Evolutionary conservation across 2,113 vertebrate genomes (phyloP), one percentile per base, ranked within the genome.

Genomic region (Cyprinodon variegatus): DNA sequence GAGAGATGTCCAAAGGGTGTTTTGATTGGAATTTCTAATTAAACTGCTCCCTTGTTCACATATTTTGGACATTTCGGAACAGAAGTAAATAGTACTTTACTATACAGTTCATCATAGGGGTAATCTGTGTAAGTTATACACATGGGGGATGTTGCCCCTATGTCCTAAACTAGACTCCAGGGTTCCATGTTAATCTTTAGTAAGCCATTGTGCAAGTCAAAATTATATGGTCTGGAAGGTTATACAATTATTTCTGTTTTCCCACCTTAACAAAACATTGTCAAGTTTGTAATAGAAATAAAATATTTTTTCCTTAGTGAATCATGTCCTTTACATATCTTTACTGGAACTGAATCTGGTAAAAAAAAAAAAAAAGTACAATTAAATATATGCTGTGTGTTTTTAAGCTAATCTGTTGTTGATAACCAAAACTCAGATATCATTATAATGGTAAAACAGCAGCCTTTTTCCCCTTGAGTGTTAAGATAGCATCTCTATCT

Each of bases 41-140:
- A 61, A 78, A 84, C 17, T 9, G 50, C 50, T 57, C 20, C 50
- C 20, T 57, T 57, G 17, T 20, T 14, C 50, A 57, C 14, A 9
- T 57, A 57, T 57, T n/a, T n/a, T 9, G 17, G 50, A 57, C 17
- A 57, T 57, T 76, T n/a, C 68, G 61, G 70, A 76, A 68, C 29
- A 64, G 5, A 46, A 68, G 36, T 43, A 65, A 11, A 74, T 12
- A n/a, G 15, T 10, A 41, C 10, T 17, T 48, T 13, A 36, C 5
- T 37, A 37, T 36, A 1, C 50, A 57, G 10, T 20, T 9, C 9
- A 5, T 20, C 15, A 53, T 53, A 5, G 2, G 50, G 20, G 50
- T 20, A 57, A 15, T 20, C 50, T 20, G 10, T 9, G 20, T 57
- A 37, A 12, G 45, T 4, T 48, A 41, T 37, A 3, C 13, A 43